Conservation (phyloP, 2,797 vertebrate genomes). For the Melanotaenia pygmaea region DNA sequence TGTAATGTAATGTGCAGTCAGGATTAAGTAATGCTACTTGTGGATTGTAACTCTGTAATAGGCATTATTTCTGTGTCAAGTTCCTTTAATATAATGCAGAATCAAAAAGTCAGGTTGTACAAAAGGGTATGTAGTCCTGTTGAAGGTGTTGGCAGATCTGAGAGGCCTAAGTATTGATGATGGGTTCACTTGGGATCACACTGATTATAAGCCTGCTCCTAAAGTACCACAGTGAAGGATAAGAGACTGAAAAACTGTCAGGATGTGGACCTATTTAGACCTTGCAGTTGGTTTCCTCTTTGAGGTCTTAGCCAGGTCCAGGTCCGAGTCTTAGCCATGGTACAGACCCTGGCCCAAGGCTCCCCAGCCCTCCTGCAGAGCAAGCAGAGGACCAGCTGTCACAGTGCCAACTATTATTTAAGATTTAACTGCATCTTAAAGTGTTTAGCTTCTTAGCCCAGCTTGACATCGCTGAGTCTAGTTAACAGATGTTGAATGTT, state of each 20-base stretch:
- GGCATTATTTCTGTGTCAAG: neutral
- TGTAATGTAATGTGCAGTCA: too few species aligned
- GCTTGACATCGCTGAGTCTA: conserved; percentile 26
- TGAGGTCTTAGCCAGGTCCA: neutral
- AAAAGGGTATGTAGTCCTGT: neutral
- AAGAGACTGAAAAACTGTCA: neutral
- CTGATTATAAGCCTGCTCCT: conserved; percentile 44
- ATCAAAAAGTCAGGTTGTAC: neutral
- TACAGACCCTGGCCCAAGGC: conserved; percentile 5
- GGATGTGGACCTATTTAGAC: neutral
- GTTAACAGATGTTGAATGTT: conserved; percentile 8
- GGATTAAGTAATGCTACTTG: too few species aligned
- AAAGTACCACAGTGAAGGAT: conserved; percentile 39
- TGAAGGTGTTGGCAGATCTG: conserved; percentile 11
- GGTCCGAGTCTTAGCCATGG: neutral
- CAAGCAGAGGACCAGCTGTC: conserved; percentile 61
- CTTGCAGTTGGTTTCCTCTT: neutral
- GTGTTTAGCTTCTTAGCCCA: conserved; percentile 51
- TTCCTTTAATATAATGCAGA: neutral
- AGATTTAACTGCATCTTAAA: conserved; percentile 58
- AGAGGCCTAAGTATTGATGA: conserved; percentile 3
- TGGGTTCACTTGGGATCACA: conserved; percentile 32
- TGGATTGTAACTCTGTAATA: too few species aligned
- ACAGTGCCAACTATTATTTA: conserved; percentile 36
- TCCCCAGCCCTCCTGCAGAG: conserved; percentile 41